Evolutionary conservation across 2,888 invertebrate species (phyloP), one percentile per base, ranked within the genome.

Genomic region (Coremacera marginata): DNA sequence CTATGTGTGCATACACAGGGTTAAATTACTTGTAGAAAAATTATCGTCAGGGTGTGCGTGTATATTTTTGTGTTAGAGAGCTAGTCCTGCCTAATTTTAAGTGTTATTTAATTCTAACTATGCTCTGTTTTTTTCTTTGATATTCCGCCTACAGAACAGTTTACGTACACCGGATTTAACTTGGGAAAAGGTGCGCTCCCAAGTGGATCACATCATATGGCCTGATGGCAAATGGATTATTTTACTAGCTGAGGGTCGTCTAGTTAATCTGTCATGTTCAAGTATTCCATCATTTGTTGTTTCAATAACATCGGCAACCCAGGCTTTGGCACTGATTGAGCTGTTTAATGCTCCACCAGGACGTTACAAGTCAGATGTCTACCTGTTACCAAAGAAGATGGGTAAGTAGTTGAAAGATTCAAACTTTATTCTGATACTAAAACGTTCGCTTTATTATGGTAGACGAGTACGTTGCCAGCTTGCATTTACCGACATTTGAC

Each of bases 141-240:
- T 22, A 31, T 34, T 22, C 27, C 8, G 31, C 25, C 82, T 77
- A 19, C 27, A 72, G 72, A 96, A 96, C 90, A 94, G 96, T 82
- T 90, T 99, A 79, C 92, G 97, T 80, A 98, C 98, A 31, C 96
- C 97, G 0, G 98, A 98, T 87, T 90, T 98, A 84, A 95, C 97
- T 76, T 98, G 98, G 98, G 98, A 99, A 90, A 95, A 97, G 86
- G 98, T 99, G 0, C 92, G 98, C 73, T 97, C 98, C 37, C 98
- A 98, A 91, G 98, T 99, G 62, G 98, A 99, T 90, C 98, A 99
- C 90, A 96, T 99, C 82, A 97, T 98, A 84, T 99, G 98, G 98
- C 98, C 98, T 11, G 97, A 96, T 90, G 97, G 98, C 79, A 98
- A 98, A 90, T 93, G 98, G 79, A 96, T 98, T 83, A 95, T 98